Evolutionary conservation across 2,888 invertebrate genomes (phyloP).

Genomic region (Frankliniella intonsa): DNA sequence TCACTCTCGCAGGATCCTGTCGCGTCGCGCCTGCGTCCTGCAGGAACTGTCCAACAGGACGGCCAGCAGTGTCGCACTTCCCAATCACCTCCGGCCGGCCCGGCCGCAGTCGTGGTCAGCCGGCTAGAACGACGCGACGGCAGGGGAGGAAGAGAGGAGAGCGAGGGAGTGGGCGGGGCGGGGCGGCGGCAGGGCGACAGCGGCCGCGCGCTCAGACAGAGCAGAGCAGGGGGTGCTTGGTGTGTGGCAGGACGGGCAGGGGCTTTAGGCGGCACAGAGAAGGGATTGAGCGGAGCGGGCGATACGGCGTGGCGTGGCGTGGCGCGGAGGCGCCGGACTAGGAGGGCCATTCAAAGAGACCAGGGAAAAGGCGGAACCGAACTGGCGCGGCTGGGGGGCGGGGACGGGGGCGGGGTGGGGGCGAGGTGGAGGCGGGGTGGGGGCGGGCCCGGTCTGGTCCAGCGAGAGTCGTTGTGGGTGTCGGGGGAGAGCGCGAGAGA

Average conservation of each 20-base stretch:
- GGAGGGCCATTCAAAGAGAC: conserved; percentile 6
- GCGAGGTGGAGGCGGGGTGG: not conserved
- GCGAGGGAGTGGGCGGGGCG: too few relatives aligned
- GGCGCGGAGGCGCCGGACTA: not conserved
- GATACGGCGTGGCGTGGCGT: not conserved
- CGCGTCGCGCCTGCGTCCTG: too few relatives aligned
- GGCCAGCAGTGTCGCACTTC: not conserved
- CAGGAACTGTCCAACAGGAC: too few relatives aligned
- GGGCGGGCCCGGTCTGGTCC: not conserved
- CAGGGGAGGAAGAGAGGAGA: not conserved
- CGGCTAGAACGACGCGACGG: not conserved
- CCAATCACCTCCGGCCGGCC: not conserved
- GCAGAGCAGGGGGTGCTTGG: not conserved
- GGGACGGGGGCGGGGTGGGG: not conserved
- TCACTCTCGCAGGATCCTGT: too few relatives aligned
- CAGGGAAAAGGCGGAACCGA: conserved; percentile 3
- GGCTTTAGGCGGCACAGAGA: not conserved
- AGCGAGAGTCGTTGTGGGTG: conserved; percentile 1
- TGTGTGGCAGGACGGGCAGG: not conserved
- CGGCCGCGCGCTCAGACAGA: too few relatives aligned
- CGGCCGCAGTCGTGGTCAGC: not conserved
- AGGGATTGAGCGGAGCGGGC: conserved; percentile 12
- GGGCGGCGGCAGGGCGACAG: not conserved
- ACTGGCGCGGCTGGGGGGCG: not conserved
- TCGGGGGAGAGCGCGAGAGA: too few relatives aligned